These are phyloP conservation scores for Bursaphelenchus mucronatus DNA, from an alignment of 1,140 invertebrate species.

Conservation along the genomic window DNA sequence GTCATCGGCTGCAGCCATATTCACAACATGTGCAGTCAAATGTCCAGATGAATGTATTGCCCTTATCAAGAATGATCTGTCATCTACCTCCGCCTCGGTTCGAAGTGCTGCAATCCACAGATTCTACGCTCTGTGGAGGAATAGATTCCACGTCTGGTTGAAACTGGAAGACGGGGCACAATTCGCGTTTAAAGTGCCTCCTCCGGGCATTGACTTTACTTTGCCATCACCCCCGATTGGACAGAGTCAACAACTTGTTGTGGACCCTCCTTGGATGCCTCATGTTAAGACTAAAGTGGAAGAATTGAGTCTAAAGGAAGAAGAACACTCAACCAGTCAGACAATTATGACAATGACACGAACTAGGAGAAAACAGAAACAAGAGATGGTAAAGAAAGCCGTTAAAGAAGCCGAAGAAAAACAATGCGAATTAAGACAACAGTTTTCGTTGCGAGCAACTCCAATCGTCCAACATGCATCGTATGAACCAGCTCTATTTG, in stretches of 20 bases:
- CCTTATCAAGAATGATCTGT: slow-evolving; percentile 79
- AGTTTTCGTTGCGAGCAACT: slow-evolving; percentile 92
- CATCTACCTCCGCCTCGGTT: slow-evolving; percentile 73
- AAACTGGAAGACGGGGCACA: slow-evolving; percentile 96
- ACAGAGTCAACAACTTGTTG: slow-evolving; percentile 78
- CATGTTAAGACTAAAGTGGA: slow-evolving; percentile 95
- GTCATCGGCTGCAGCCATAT: slow-evolving; percentile 73
- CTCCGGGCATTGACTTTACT: slow-evolving; percentile 96
- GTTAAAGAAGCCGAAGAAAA: slow-evolving; percentile 91
- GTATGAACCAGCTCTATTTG: slow-evolving; percentile 86
- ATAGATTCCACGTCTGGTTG: slow-evolving; percentile 96
- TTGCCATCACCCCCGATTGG: slow-evolving; percentile 96
- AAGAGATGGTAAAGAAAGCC: slow-evolving; percentile 89
- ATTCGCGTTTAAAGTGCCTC: slow-evolving; percentile 84
- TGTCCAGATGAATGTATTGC: slow-evolving; percentile 79
- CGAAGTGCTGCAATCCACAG: slow-evolving; percentile 73
- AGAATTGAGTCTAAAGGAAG: slow-evolving; percentile 96
- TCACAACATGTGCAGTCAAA: slow-evolving; percentile 84
- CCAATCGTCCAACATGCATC: slow-evolving; percentile 85
- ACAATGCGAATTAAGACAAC: slow-evolving; percentile 84
- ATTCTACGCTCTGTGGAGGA: slow-evolving; percentile 91
- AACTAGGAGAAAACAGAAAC: slow-evolving; percentile 95
- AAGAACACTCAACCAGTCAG: slow-evolving; percentile 81
- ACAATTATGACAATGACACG: slow-evolving; percentile 96
- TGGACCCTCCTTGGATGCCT: slow-evolving; percentile 97